Evolutionary conservation across 2,888 invertebrate genomes (phyloP).

Genomic region (Nyleta sp.): DNA sequence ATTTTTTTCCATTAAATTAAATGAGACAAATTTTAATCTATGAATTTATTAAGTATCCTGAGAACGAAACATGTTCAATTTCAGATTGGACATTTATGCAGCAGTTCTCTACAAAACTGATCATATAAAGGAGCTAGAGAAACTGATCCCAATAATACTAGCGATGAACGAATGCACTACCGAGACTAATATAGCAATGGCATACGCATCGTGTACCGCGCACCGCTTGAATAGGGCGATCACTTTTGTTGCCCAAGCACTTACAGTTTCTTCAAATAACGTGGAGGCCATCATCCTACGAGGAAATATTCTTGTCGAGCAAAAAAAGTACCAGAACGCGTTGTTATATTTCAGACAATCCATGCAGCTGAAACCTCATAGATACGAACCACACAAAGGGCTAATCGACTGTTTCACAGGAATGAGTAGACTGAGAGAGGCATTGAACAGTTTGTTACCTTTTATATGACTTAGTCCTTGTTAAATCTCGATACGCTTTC

Average conservation of each 20-base stretch:
- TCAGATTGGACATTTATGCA: conserved; percentile 87
- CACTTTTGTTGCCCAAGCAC: conserved; percentile 89
- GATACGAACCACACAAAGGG: conserved; percentile 91
- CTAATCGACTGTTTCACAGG: conserved; percentile 89
- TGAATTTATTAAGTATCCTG: no score
- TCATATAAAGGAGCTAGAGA: conserved; percentile 85
- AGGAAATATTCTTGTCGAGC: conserved; percentile 86
- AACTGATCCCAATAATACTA: conserved; percentile 84
- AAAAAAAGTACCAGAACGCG: conserved; percentile 87
- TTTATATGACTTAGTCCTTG: no score
- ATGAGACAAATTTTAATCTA: no score
- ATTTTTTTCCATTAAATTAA: no score
- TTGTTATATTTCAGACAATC: conserved; percentile 87
- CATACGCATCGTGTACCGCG: conserved; percentile 87
- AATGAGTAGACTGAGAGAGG: conserved; percentile 88
- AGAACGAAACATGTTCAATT: no score
- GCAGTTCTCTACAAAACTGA: conserved; percentile 86
- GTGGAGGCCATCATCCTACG: conserved; percentile 90
- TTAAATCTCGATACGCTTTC: no score
- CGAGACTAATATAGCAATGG: conserved; percentile 90
- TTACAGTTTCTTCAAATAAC: conserved; percentile 86
- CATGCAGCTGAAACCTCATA: conserved; percentile 85
- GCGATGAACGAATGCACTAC: conserved; percentile 84
- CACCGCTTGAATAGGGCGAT: conserved; percentile 88
- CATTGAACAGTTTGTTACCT: no score